Evolutionary conservation across 1,140 invertebrate species (phyloP), one percentile per base, ranked within the genome.

Genomic region (Carposina sasakii): DNA sequence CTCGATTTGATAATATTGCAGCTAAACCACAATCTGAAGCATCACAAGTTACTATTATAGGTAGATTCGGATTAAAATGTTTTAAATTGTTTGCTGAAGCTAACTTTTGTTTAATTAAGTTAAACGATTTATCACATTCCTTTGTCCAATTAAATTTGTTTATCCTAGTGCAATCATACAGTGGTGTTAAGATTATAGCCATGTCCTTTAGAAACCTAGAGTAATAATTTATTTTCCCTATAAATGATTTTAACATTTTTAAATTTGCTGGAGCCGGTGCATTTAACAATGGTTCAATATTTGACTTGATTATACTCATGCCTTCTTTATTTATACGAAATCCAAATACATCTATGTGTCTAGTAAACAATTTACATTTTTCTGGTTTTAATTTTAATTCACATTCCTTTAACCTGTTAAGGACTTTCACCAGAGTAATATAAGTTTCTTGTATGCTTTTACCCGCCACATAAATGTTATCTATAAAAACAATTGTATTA

Each of bases 211-310:
- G 10, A 36, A 36, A 34, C 15, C 50, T 19, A 12, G 19, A 22
- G 41, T 60, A 59, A 54, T 59, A 59, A 31, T 54, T 54, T 33
- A 59, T 13, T 48, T 59, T 59, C 1, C 57, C 57, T 30, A 59
- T 23, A 26, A 59, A 59, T 17, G 52, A 59, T 28, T 44, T 54
- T 30, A 59, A 21, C 28, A 54, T 37, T 1, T 42, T 54, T n/a
- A 52, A 19, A n/a, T 40, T 54, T 34, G 10, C 48, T 4, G 57
- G 57, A 12, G 43, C 2, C 39, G 16, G 10, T 13, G 31, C 13
- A 10, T 49, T 54, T 30, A 59, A 41, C 12, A 54, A 39, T 37
- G 57, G 57, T 41, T 59, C 40, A 17, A 59, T 39, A 34, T 59
- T 59, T 17, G 10, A n/a, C 36, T 59, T 37, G 8, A 54, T 48